A percentile compares a stretch with the other conserved stretches of the same genome.
phyloP scores from a whole-genome alignment of 2,113 vertebrate species.

The Trematomus loennbergii region DNA sequence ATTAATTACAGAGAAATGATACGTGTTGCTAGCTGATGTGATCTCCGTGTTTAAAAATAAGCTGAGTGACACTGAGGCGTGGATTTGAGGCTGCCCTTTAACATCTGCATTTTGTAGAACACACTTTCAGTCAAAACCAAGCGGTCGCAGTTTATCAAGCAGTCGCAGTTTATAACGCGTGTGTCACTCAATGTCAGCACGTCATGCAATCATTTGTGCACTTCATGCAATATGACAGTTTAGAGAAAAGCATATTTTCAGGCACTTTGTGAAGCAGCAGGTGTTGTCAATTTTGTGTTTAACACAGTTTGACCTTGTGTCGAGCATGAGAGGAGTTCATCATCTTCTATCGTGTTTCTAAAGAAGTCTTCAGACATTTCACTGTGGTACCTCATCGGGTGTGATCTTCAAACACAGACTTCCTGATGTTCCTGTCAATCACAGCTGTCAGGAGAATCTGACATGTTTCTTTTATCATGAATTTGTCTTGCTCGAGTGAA shows the following conservation, averaged over 20 bases:
- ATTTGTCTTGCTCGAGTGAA: constrained; percentile 1
- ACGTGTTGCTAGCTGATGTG: constrained; percentile 26
- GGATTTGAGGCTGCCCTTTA: background rate
- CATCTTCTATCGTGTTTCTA: constrained; percentile 45
- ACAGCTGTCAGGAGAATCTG: constrained; percentile 49
- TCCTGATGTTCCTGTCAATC: constrained; percentile 62
- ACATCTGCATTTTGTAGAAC: background rate
- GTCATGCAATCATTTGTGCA: background rate
- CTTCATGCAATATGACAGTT: constrained; percentile 13
- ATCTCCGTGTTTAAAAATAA: constrained; percentile 48
- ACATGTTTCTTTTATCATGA: constrained; percentile 20
- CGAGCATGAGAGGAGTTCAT: constrained; percentile 51
- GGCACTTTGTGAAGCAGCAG: constrained; percentile 4
- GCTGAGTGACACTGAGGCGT: constrained; percentile 30
- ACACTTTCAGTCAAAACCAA: constrained; percentile 8
- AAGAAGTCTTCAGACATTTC: constrained; percentile 47
- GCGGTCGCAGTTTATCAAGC: background rate
- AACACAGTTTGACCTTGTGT: constrained; percentile 56
- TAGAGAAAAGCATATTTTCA: constrained; percentile 3
- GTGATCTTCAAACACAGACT: constrained; percentile 58
- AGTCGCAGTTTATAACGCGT: too few relatives aligned
- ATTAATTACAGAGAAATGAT: constrained; percentile 67
- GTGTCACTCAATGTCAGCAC: constrained; percentile 9
- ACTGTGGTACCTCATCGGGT: constrained; percentile 29
- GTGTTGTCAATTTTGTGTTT: constrained; percentile 46